Evolutionary conservation across 92 coral and sea anemone genomes (phyloP).

Genomic region (Parazoanthus darwini): DNA sequence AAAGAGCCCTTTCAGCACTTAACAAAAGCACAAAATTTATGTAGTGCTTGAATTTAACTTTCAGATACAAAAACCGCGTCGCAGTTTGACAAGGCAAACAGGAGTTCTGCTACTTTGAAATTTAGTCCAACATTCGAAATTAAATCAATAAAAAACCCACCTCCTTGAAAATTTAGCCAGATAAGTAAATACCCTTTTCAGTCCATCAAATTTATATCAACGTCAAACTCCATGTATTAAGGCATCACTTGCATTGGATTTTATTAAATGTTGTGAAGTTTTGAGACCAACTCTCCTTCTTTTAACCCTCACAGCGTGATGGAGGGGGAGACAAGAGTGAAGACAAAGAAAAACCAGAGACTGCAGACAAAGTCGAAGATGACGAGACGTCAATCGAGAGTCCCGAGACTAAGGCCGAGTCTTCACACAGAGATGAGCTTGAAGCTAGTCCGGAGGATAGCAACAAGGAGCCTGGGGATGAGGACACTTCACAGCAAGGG

Average conservation of each 20-base stretch:
- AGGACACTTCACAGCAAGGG: constrained; percentile 50
- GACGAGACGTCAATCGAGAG: constrained; percentile 18
- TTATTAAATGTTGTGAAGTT: background rate
- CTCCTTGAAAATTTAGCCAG: too few species aligned
- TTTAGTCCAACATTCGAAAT: too few species aligned
- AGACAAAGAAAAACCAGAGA: constrained; percentile 8
- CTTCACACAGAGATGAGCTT: constrained; percentile 27
- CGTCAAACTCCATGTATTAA: background rate
- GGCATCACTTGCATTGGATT: background rate
- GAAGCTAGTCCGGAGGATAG: constrained; percentile 2
- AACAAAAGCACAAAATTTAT: too few species aligned
- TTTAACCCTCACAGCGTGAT: background rate
- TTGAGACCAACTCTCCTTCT: background rate
- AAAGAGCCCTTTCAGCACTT: too few species aligned
- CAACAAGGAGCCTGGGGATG: constrained; percentile 24
- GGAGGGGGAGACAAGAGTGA: background rate
- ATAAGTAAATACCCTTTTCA: too few species aligned
- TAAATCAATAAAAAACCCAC: too few species aligned
- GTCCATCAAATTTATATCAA: too few species aligned
- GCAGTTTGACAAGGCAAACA: too few species aligned
- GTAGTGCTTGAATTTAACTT: too few species aligned
- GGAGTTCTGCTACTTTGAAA: too few species aligned
- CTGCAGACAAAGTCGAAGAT: background rate
- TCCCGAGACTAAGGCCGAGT: constrained; percentile 36
- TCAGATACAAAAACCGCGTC: too few species aligned